Conservation (phyloP, 2,797 vertebrate species). For the Miopithecus talapoin region DNA sequence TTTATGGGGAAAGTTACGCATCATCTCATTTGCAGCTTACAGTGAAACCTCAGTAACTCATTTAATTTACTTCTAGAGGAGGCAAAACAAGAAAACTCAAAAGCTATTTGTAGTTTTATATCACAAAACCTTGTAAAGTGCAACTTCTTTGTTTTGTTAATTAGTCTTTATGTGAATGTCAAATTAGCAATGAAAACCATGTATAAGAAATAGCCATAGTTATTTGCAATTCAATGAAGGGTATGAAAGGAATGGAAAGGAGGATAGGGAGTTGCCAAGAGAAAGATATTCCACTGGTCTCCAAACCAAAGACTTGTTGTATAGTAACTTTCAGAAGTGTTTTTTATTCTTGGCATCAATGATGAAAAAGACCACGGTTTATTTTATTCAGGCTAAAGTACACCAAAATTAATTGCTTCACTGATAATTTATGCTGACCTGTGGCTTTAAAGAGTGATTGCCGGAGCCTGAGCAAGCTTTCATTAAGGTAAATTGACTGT, state of each 20-base stretch:
- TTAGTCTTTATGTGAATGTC: slow-evolving; percentile 55
- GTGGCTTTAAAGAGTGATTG: slow-evolving; percentile 13
- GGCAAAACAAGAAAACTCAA: slow-evolving; percentile 37
- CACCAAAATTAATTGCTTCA: slow-evolving; percentile 61
- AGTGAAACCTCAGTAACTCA: slow-evolving; percentile 52
- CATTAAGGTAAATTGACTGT: background rate
- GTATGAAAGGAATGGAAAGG: background rate
- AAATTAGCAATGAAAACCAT: slow-evolving; percentile 67
- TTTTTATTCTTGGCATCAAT: slow-evolving; percentile 56
- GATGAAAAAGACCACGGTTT: slow-evolving; percentile 47
- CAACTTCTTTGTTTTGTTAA: slow-evolving; percentile 56
- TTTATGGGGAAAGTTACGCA: slow-evolving; percentile 7
- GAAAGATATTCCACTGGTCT: background rate
- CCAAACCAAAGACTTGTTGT: slow-evolving; percentile 3
- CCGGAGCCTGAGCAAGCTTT: slow-evolving; percentile 21
- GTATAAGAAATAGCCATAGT: slow-evolving; percentile 5
- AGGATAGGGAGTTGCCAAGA: background rate
- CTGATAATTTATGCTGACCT: slow-evolving; percentile 55
- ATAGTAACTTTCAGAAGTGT: slow-evolving; percentile 36
- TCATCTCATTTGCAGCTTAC: slow-evolving; percentile 65
- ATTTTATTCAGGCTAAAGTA: slow-evolving; percentile 43
- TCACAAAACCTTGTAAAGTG: slow-evolving; percentile 57
- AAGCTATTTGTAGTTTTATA: slow-evolving; percentile 50
- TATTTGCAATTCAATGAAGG: background rate
- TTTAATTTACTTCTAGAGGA: slow-evolving; percentile 55